Percentiles rank a stretch among this genome's conserved stretches.
Conservation (phyloP, 2,888 invertebrate species). For the Pegoplata infirma region DNA sequence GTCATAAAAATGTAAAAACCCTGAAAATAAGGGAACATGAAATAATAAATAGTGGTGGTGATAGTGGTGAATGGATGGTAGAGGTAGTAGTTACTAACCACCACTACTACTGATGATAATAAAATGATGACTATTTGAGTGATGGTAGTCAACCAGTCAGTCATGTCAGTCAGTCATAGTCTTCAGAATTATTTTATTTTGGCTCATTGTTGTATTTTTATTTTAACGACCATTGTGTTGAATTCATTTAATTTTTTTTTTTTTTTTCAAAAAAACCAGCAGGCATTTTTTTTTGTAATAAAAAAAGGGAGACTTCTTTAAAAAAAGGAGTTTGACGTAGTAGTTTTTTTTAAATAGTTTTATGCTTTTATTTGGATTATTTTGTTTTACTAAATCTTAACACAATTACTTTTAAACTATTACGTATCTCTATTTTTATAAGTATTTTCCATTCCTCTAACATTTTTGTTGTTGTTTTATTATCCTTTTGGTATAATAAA, state of each 20-base stretch:
- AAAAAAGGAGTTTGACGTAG: constrained; percentile 27
- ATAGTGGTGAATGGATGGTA: neutral
- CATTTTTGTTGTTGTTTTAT: no score
- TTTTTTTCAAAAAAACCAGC: constrained; percentile 10
- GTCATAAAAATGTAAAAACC: constrained; percentile 48
- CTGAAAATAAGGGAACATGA: constrained; percentile 19
- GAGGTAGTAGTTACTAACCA: neutral
- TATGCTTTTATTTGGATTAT: constrained; percentile 7
- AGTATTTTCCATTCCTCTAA: no score
- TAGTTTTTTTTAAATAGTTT: constrained; percentile 32
- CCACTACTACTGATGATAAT: constrained; percentile 30
- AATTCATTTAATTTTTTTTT: no score
- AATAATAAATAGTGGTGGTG: constrained; percentile 18
- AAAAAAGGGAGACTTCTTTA: constrained; percentile 39
- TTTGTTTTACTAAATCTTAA: constrained; percentile 25
- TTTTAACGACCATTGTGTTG: constrained; percentile 24
- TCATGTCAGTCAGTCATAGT: constrained; percentile 1
- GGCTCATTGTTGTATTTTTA: neutral
- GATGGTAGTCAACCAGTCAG: constrained; percentile 16
- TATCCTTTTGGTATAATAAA: constrained; percentile 32
- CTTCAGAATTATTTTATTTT: constrained; percentile 6
- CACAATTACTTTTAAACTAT: constrained; percentile 33
- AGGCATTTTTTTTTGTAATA: constrained; percentile 32
- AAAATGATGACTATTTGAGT: constrained; percentile 48
- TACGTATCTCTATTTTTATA: constrained; percentile 1